These are phyloP conservation scores for Chrysomallon squamiferum DNA, from an alignment of 1,140 invertebrate species.

Conservation along the genomic window DNA sequence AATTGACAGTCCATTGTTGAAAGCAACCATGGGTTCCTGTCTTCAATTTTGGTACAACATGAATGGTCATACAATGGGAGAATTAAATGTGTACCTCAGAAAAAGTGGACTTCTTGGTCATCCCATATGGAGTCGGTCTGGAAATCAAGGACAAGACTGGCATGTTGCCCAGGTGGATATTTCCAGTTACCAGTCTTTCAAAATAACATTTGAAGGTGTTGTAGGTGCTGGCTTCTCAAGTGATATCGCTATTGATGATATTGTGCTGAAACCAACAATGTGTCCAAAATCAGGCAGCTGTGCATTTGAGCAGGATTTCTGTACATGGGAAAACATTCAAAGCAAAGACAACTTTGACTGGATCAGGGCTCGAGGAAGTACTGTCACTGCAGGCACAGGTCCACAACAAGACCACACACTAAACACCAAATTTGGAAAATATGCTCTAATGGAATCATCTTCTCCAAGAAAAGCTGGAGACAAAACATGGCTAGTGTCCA, in stretches of 20 bases:
- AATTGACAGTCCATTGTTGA: conserved; percentile 24
- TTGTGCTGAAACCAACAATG: conserved; percentile 37
- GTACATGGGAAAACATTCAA: conserved; percentile 50
- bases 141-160: not conserved
- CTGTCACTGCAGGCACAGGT: conserved; percentile 38
- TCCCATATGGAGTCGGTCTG: not conserved
- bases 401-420: conserved; percentile 55
- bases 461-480: conserved; percentile 40
- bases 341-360: conserved; percentile 49
- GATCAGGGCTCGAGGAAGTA: conserved; percentile 35
- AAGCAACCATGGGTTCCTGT: conserved; percentile 29
- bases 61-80: conserved; percentile 67
- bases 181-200: not conserved
- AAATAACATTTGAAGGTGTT: conserved; percentile 57
- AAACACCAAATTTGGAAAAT: conserved; percentile 53
- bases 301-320: conserved; percentile 52
- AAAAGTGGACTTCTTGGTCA: not conserved
- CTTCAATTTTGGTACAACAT: conserved; percentile 75
- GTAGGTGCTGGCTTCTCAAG: conserved; percentile 31
- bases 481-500: conserved; percentile 44
- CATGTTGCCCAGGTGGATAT: conserved; percentile 1
- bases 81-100: conserved; percentile 28
- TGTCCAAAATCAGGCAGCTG: conserved; percentile 33
- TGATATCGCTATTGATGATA: conserved; percentile 56
- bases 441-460: conserved; percentile 56